Conservation (phyloP, 1,140 invertebrate genomes). For the Brachionus angularis region DNA sequence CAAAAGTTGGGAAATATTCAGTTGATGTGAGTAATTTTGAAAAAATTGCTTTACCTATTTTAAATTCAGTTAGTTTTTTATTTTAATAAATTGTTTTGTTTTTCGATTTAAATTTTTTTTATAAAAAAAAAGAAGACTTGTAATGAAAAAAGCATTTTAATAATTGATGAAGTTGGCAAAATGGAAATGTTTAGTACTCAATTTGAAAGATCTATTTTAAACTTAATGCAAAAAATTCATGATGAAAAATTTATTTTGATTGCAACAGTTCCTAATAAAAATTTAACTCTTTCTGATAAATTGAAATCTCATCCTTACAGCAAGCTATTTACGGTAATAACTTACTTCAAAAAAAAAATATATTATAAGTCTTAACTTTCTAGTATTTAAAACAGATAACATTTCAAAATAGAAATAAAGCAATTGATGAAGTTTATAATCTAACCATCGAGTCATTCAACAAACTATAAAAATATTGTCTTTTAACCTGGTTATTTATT, state of each 20-base stretch:
- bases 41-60: conserved; percentile 1
- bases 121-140: too few relatives aligned
- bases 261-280: conserved; percentile 18
- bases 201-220: conserved; percentile 21
- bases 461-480: too few relatives aligned
- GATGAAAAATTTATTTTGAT: conserved; percentile 25
- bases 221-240: not conserved
- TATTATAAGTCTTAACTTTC: not conserved
- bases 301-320: not conserved
- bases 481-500: too few relatives aligned
- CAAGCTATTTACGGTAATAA: conserved; percentile 12
- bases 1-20: conserved; percentile 17
- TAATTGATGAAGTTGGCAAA: conserved; percentile 38
- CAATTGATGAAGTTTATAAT: conserved; percentile 1
- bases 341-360: not conserved
- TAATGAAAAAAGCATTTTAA: not conserved
- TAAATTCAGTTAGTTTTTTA: not conserved
- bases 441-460: too few relatives aligned
- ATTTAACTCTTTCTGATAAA: conserved; percentile 30
- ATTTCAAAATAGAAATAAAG: conserved; percentile 20
- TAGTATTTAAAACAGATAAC: conserved; percentile 14
- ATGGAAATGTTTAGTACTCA: conserved; percentile 30
- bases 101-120: too few relatives aligned
- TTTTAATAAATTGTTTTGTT: too few relatives aligned
- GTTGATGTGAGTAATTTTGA: conserved; percentile 33